phyloP scores from a whole-genome alignment of 2,113 vertebrate genomes.

The Leiothrix lutea region DNA sequence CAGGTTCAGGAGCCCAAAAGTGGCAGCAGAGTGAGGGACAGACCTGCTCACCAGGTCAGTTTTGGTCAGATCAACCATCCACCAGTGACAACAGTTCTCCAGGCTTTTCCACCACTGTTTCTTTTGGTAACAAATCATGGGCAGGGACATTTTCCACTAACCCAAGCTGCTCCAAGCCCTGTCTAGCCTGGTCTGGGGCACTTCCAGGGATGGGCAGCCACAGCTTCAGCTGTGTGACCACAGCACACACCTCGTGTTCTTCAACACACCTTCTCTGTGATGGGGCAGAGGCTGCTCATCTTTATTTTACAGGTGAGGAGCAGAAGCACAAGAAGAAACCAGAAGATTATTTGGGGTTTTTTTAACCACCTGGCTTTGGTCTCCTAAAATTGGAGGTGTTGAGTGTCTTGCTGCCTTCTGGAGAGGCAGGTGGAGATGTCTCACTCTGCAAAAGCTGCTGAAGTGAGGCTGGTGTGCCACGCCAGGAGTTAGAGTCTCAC shows the following conservation, averaged over 20 bases:
- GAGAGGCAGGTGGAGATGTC: background rate
- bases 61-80: background rate
- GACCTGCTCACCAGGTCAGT: background rate
- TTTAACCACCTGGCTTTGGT: background rate
- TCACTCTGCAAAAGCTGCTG: background rate
- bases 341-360: rapidly evolving
- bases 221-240: background rate
- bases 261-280: background rate
- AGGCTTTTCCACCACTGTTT: background rate
- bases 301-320: background rate
- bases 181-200: background rate
- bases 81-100: rapidly evolving
- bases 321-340: background rate
- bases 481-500: background rate
- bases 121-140: background rate
- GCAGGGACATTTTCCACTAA: background rate
- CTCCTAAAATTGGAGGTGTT: background rate
- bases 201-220: background rate
- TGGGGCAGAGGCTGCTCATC: background rate
- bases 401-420: background rate
- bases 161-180: background rate
- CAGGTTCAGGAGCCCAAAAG: background rate
- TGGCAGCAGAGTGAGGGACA: background rate
- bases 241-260: background rate
- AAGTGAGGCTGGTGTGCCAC: background rate